These are phyloP conservation scores for Harpalus rufipes DNA, from an alignment of 2,888 invertebrate species.

Conservation along the genomic window DNA sequence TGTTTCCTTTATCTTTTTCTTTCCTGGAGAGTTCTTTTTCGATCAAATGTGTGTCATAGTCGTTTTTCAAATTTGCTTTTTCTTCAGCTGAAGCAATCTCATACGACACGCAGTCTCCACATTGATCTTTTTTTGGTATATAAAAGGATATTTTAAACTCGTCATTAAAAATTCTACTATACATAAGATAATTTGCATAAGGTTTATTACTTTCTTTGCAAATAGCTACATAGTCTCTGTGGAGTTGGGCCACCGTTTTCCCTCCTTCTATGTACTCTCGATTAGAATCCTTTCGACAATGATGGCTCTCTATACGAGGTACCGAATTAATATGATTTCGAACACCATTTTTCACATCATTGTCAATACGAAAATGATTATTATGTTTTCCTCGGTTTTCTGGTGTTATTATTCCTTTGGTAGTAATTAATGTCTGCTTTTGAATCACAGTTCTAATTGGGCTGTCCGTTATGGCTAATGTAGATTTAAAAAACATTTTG, in stretches of 20 bases:
- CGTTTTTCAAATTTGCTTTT: slow-evolving; percentile 63
- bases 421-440: slow-evolving; percentile 48
- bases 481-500: slow-evolving; percentile 67
- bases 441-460: slow-evolving; percentile 63
- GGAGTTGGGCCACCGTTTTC: slow-evolving; percentile 69
- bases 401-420: slow-evolving; percentile 67
- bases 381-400: slow-evolving; percentile 71
- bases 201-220: slow-evolving; percentile 60
- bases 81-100: slow-evolving; percentile 68
- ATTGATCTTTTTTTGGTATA: too few relatives aligned
- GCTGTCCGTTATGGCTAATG: slow-evolving; percentile 66
- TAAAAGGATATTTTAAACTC: slow-evolving; percentile 66
- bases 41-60: slow-evolving; percentile 59
- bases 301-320: slow-evolving; percentile 71
- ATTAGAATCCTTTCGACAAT: slow-evolving; percentile 62
- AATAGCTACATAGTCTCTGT: slow-evolving; percentile 69
- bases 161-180: slow-evolving; percentile 68
- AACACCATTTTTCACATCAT: slow-evolving; percentile 69
- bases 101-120: slow-evolving; percentile 31
- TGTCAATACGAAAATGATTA: slow-evolving; percentile 69
- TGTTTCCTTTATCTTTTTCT: slow-evolving; percentile 64
- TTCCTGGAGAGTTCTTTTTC: slow-evolving; percentile 50
- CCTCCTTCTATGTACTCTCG: slow-evolving; percentile 71
- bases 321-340: slow-evolving; percentile 70
- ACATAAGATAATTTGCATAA: slow-evolving; percentile 56